Conservation (phyloP, 2,113 vertebrate species). For the Antennarius striatus region DNA sequence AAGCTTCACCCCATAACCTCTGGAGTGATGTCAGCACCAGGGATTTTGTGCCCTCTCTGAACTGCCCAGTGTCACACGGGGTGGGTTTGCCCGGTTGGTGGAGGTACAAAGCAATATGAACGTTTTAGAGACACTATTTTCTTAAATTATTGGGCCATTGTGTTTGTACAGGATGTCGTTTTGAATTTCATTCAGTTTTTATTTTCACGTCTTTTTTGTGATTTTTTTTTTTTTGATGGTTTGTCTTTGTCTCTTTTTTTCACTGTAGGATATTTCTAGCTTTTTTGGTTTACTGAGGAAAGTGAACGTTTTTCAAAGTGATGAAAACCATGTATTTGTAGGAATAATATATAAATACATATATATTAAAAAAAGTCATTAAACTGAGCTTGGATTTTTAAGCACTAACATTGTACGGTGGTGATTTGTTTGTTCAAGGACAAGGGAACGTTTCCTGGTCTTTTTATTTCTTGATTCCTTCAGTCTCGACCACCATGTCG, state of each 20-base stretch:
- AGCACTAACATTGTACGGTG: slow-evolving; percentile 66
- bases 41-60: slow-evolving; percentile 46
- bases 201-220: slow-evolving; percentile 70
- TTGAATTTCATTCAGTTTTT: slow-evolving; percentile 73
- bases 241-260: slow-evolving; percentile 77
- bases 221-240: slow-evolving; percentile 48
- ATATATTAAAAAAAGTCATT: slow-evolving; percentile 76
- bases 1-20: slow-evolving; percentile 65
- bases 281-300: slow-evolving; percentile 79
- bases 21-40: slow-evolving; percentile 49
- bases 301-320: slow-evolving; percentile 81
- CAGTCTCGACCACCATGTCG: too few relatives aligned
- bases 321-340: slow-evolving; percentile 84
- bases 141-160: slow-evolving; percentile 87
- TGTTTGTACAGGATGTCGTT: slow-evolving; percentile 86
- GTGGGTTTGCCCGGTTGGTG: slow-evolving; percentile 59
- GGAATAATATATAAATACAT: slow-evolving; percentile 79
- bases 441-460: background rate
- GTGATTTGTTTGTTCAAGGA: slow-evolving; percentile 61
- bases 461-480: background rate
- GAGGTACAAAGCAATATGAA: slow-evolving; percentile 86
- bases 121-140: slow-evolving; percentile 88
- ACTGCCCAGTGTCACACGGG: slow-evolving; percentile 64
- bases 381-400: slow-evolving; percentile 84
- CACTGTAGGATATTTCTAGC: slow-evolving; percentile 81